These are phyloP conservation scores for Perdita meconis DNA, from an alignment of 2,888 invertebrate genomes.

Conservation along the genomic window DNA sequence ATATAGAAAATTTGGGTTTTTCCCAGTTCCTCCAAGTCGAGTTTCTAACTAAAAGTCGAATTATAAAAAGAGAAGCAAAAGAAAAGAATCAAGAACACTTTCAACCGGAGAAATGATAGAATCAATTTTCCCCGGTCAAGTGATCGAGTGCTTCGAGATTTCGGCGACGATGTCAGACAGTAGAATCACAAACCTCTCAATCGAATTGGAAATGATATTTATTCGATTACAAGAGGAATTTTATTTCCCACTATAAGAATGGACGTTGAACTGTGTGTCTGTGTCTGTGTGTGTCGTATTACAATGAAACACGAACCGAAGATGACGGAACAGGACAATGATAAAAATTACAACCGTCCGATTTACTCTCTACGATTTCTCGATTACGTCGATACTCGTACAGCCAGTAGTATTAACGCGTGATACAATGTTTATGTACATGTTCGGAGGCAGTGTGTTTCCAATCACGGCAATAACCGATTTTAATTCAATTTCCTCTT, in stretches of 20 bases:
- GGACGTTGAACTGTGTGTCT: constrained; percentile 29
- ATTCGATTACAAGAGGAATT: constrained; percentile 49
- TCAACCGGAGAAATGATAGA: too few species aligned
- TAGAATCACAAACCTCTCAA: constrained; percentile 18
- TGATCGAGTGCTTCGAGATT: constrained; percentile 25
- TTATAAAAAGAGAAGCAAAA: neutral
- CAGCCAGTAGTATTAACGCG: constrained; percentile 22
- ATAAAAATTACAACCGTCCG: constrained; percentile 34
- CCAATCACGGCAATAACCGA: constrained; percentile 41
- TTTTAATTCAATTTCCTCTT: too few species aligned
- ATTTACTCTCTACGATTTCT: constrained; percentile 15
- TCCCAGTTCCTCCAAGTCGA: too few species aligned
- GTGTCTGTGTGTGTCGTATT: constrained; percentile 30
- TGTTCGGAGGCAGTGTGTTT: constrained; percentile 68
- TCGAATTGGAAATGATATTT: constrained; percentile 42
- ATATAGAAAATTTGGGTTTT: too few species aligned
- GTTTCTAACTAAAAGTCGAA: too few species aligned
- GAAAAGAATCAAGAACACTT: neutral
- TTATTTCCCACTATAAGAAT: constrained; percentile 38
- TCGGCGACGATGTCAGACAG: constrained; percentile 1
- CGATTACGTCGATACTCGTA: constrained; percentile 12
- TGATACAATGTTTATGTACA: constrained; percentile 33
- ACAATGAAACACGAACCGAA: constrained; percentile 33
- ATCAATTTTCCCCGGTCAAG: too few species aligned
- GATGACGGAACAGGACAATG: neutral